Evolutionary conservation across 2,888 invertebrate species (phyloP).

Genomic region (Eupsilia transversa): DNA sequence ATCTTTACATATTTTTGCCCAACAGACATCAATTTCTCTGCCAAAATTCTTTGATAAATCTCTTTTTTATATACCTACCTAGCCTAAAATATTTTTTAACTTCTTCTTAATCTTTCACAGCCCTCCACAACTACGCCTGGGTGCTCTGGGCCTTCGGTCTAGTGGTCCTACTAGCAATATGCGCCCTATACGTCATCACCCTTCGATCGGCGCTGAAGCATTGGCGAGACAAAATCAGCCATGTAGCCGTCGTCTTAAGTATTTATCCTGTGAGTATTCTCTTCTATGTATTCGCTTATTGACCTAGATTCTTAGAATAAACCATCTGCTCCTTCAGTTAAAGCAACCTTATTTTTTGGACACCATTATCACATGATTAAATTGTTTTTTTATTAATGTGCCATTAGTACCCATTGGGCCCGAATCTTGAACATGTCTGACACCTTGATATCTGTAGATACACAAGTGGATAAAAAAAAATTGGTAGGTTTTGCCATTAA

Average conservation of each 20-base stretch:
- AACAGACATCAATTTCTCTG: background rate
- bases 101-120: conserved; percentile 77
- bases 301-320: background rate
- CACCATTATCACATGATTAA: too few species aligned
- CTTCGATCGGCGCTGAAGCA: conserved; percentile 89
- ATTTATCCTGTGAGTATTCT: conserved; percentile 91
- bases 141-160: conserved; percentile 89
- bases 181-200: conserved; percentile 89
- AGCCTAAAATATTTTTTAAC: background rate
- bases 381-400: too few species aligned
- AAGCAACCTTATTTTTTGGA: too few species aligned
- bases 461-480: conserved; percentile 18
- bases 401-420: background rate
- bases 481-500: conserved; percentile 10
- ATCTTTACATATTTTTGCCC: background rate
- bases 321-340: background rate
- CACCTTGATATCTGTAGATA: background rate
- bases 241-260: conserved; percentile 90
- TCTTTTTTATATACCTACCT: background rate
- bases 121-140: conserved; percentile 90
- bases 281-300: background rate
- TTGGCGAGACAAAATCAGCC: conserved; percentile 87
- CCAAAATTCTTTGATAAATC: background rate
- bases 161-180: conserved; percentile 85
- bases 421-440: background rate